Evolutionary conservation across 2,797 vertebrate species (phyloP), one percentile per base, ranked within the genome.

Genomic region (Centropyge bicolor): DNA sequence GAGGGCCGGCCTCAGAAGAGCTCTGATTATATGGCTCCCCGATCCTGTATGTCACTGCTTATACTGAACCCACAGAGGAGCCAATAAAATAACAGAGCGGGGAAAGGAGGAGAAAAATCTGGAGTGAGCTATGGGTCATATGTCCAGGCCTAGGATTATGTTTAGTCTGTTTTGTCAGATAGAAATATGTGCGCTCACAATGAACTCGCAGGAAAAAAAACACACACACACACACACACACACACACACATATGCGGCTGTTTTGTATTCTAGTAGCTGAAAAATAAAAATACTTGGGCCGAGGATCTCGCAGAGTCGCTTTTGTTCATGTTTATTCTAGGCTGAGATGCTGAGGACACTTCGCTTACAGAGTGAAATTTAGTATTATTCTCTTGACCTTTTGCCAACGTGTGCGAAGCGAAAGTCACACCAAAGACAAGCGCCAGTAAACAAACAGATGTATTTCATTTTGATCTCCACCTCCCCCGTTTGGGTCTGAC

Each of bases 81-180:
- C 76, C 86, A 88, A 85, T 90, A 87, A 92, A 89, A 85, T 69
- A 84, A 88, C 76, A 80, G 75, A 83, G 86, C 85, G 59, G 59
- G 20, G 69, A 70, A 36, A 80, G 17, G 62, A 82, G 38, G 62
- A 66, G 79, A 89, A 83, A 84, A 87, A 73, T 6, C 59, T 85
- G 57, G 82, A 86, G 74, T 62, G 73, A 84, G 85, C 69, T 68
- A 76, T 77, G 92, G 87, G 85, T 92, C 60, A 87, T 73, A 70
- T 55, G 74, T 91, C 88, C 73, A 88, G 81, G 71, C 83, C 71
- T 75, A 88, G 76, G 89, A 84, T 89, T 90, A 85, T 94, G 94
- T 94, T 95, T 95, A 95, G 93, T 95, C 92, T 95, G 91, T 94
- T 92, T 88, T 90, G 94, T 94, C 88, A 94, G 88, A 93, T 86